phyloP scores from a whole-genome alignment of 2,888 invertebrate species.

The Itoplectis maculator region DNA sequence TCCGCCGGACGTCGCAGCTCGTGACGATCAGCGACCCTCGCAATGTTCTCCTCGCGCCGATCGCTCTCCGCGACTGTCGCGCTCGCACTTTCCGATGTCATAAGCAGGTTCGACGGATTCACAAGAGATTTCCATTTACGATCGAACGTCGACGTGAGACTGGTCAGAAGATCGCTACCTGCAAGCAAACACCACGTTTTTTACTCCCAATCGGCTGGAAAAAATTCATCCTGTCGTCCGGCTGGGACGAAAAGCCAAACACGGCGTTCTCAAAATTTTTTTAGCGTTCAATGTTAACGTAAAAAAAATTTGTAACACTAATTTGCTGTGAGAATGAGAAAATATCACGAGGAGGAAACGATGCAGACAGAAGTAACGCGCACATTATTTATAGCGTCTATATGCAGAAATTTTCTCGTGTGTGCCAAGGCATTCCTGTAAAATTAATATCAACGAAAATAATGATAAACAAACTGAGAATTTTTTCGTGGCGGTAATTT shows the following conservation, averaged over 20 bases:
- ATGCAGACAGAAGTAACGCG: constrained; percentile 45
- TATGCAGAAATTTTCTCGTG: constrained; percentile 32
- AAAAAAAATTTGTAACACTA: constrained; percentile 50
- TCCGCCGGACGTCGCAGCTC: constrained; percentile 72
- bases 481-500: constrained; percentile 60
- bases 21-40: constrained; percentile 65
- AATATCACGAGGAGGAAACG: constrained; percentile 53
- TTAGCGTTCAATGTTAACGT: constrained; percentile 62
- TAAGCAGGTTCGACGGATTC: constrained; percentile 85
- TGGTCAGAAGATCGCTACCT: constrained; percentile 94
- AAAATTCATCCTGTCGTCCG: not conserved
- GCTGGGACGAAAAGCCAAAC: constrained; percentile 47
- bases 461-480: constrained; percentile 67
- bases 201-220: not conserved
- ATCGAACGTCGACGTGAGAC: constrained; percentile 94
- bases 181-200: constrained; percentile 78
- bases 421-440: constrained; percentile 70
- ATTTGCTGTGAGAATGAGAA: constrained; percentile 49
- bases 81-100: constrained; percentile 65
- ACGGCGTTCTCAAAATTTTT: constrained; percentile 62
- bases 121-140: constrained; percentile 92
- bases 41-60: constrained; percentile 62
- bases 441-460: not conserved
- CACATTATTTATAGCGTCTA: constrained; percentile 45
- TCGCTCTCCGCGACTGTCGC: constrained; percentile 73